A percentile compares a stretch with the other conserved stretches of the same genome.
phyloP scores from a whole-genome alignment of 2,797 vertebrate species.

The Gadopsis bispinosus region DNA sequence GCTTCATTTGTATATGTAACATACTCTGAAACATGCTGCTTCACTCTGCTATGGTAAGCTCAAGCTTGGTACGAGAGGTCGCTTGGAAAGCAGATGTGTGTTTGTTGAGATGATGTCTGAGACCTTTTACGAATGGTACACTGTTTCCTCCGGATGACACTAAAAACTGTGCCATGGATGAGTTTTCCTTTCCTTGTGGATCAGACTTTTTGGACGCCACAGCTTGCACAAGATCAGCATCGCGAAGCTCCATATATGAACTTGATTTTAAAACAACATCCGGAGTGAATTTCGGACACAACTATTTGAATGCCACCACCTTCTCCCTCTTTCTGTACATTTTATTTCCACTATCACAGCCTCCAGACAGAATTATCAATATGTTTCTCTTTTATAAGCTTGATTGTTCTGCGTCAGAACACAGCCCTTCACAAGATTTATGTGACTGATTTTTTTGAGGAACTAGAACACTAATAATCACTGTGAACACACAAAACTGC shows the following conservation, averaged over 20 bases:
- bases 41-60: slow-evolving; percentile 17
- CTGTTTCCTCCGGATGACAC: slow-evolving; percentile 26
- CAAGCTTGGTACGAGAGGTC: slow-evolving; percentile 59
- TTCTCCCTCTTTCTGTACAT: slow-evolving; percentile 52
- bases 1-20: slow-evolving; percentile 37
- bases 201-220: slow-evolving; percentile 13
- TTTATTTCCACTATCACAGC: slow-evolving; percentile 41
- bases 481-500: slow-evolving; percentile 77
- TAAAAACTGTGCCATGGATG: background rate
- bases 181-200: slow-evolving; percentile 17
- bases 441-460: slow-evolving; percentile 51
- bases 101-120: slow-evolving; percentile 9
- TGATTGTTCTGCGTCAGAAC: slow-evolving; percentile 84
- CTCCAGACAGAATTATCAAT: slow-evolving; percentile 35
- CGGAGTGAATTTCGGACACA: slow-evolving; percentile 33
- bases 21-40: slow-evolving; percentile 19
- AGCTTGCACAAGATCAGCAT: slow-evolving; percentile 22
- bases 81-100: slow-evolving; percentile 11
- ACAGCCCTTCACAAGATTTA: slow-evolving; percentile 59
- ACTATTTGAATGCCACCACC: slow-evolving; percentile 24
- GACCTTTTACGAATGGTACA: slow-evolving; percentile 42
- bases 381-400: slow-evolving; percentile 64
- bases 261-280: slow-evolving; percentile 12
- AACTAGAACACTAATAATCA: slow-evolving; percentile 70
- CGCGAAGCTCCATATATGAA: slow-evolving; percentile 26